Base-by-base conservation (phyloP, 2,888 invertebrate genomes). In the Ceramica pisi region DNA sequence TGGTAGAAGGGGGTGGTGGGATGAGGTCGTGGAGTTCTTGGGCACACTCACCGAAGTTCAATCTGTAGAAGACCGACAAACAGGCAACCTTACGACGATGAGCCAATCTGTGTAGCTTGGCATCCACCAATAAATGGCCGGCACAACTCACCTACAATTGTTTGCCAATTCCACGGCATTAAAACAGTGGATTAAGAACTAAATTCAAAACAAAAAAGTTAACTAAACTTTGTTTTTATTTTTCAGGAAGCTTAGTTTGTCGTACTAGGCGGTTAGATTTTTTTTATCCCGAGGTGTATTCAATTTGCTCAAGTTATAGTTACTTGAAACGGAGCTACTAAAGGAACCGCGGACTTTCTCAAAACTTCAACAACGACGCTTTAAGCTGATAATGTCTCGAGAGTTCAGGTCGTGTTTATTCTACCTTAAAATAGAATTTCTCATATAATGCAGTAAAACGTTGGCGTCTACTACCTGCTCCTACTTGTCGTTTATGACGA, bases 301-400 rank as follows among this genome's bases (percentile, higher is more conserved):
- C 26, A 76, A 57, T 79, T 65, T 73, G 23, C 46, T 71, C 19
- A 78, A 65, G 61, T n/a, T n/a, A n/a, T 55, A 65, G 38, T 67
- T 65, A 31, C 26, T 57, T 65, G 61, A 57, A 73, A 80, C 60
- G 63, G 62, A 75, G 61, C 79, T 16, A 55, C 62, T 71, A 53
- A 59, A 46, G 53, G 23, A 71, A 71, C 78, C 78, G 41, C 71
- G 14, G 64, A 56, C 21, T 53, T 48, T 79, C 57, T 53, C 41
- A 66, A 73, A 73, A 79, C 59, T 63, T 63, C n/a, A 53, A 80
- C 73, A 73, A 62, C 41, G 46, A 35, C 75, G 63, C 51, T 73
- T 62, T 59, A 66, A 73, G 57, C 66, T 75, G 26, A 23, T 61
- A 64, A 59, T 65, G 53, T 62, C 57, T 44, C 55, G 62, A 62